phyloP scores from a whole-genome alignment of 92 coral and sea anemone species.

The Zoanthus sansibaricus region DNA sequence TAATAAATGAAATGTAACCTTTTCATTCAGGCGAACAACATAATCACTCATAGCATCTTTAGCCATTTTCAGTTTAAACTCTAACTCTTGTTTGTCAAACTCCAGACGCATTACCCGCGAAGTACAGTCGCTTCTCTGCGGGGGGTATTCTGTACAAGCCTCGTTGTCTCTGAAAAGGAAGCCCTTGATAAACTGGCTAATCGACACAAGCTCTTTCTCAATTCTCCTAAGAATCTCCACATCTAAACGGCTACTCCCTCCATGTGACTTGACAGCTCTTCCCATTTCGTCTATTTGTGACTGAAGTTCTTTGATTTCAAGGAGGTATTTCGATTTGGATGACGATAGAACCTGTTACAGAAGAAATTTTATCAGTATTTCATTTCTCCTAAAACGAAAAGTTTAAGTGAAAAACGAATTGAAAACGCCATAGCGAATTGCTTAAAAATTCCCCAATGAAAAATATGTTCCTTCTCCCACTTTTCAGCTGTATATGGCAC shows the following conservation, averaged over 20 bases:
- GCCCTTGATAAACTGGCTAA: conserved; percentile 77
- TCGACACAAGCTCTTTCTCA: conserved; percentile 76
- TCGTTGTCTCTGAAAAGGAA: conserved; percentile 61
- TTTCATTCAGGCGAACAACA: conserved; percentile 77
- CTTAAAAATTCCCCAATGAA: too few relatives aligned
- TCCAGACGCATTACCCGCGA: conserved; percentile 73
- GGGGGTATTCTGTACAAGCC: conserved; percentile 53
- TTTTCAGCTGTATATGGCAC: too few relatives aligned
- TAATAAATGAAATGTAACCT: conserved; percentile 55
- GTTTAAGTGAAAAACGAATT: too few relatives aligned
- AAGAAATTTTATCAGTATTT: too few relatives aligned
- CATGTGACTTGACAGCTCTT: conserved; percentile 62
- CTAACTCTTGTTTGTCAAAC: conserved; percentile 86
- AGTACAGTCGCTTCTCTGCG: conserved; percentile 39
- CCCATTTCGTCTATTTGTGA: conserved; percentile 73
- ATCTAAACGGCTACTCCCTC: conserved; percentile 56
- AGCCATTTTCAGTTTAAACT: conserved; percentile 81
- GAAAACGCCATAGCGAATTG: too few relatives aligned
- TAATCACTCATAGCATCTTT: conserved; percentile 87
- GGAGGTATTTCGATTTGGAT: conserved; percentile 54
- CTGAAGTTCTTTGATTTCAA: conserved; percentile 73
- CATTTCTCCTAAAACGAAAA: too few relatives aligned
- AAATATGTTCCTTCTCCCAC: too few relatives aligned
- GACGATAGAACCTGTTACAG: conserved; percentile 53
- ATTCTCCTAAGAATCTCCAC: conserved; percentile 73